Conservation (phyloP, 2,888 invertebrate genomes). For the Junonia oenone region DNA sequence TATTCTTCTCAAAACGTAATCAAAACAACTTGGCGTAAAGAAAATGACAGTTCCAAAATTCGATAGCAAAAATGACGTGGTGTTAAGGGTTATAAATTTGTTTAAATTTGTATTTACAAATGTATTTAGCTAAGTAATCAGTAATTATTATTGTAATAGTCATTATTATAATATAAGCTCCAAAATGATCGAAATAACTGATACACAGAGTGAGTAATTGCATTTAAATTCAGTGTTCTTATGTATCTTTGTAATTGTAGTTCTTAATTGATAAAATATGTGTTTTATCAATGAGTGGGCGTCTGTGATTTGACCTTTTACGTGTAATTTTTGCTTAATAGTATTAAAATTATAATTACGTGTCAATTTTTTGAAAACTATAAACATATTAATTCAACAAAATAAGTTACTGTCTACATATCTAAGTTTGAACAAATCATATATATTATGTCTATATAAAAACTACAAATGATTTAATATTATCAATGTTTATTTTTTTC, state of each 20-base stretch:
- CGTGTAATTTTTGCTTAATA: background rate
- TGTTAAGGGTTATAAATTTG: constrained; percentile 55
- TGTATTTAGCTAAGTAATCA: constrained; percentile 37
- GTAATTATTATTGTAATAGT: constrained; percentile 24
- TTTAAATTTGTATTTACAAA: constrained; percentile 46
- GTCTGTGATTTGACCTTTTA: background rate
- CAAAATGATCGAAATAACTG: constrained; percentile 90
- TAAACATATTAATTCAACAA: no score
- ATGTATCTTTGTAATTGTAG: background rate
- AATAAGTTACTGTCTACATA: no score
- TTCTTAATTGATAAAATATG: constrained; percentile 9
- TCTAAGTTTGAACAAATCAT: no score
- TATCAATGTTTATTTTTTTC: no score
- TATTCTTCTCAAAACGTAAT: background rate
- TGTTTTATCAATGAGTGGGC: constrained; percentile 23
- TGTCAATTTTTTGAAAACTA: background rate
- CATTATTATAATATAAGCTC: constrained; percentile 27
- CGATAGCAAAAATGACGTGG: constrained; percentile 63
- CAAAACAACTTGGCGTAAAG: background rate
- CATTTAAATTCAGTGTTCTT: constrained; percentile 16
- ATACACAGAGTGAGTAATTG: constrained; percentile 87
- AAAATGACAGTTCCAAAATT: constrained; percentile 35
- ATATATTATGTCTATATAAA: no score
- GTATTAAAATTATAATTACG: background rate
- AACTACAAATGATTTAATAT: no score